Evolutionary conservation across 1,140 invertebrate species (phyloP).

Genomic region (Hetaerina americana): DNA sequence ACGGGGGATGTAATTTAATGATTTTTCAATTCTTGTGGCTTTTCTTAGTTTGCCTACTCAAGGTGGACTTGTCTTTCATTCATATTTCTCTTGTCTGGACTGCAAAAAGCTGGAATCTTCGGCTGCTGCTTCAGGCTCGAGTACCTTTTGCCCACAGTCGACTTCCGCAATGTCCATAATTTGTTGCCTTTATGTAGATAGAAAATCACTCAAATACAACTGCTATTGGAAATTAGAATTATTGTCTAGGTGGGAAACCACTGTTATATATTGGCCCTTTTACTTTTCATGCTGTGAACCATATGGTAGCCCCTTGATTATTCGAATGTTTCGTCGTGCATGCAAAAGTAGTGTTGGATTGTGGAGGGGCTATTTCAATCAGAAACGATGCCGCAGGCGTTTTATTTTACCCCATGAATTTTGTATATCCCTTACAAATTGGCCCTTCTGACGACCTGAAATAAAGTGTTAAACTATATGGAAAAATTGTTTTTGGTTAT

Average conservation of each 20-base stretch:
- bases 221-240: not conserved
- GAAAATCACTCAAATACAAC: not conserved
- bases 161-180: not conserved
- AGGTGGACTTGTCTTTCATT: not conserved
- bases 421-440: not conserved
- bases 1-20: not conserved
- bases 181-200: not conserved
- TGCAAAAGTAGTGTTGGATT: constrained; percentile 56
- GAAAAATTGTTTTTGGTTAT: not conserved
- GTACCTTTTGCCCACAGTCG: not conserved
- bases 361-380: constrained; percentile 64
- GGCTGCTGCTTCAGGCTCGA: not conserved
- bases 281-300: not conserved
- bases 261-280: not conserved
- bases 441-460: not conserved
- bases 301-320: constrained; percentile 17
- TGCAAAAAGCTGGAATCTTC: not conserved
- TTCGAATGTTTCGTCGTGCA: constrained; percentile 34
- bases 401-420: not conserved
- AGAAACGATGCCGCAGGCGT: constrained; percentile 52
- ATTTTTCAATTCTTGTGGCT: not conserved
- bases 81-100: not conserved
- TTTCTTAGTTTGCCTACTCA: not conserved
- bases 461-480: not conserved
- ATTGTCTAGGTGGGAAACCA: not conserved